Evolutionary conservation across 2,797 vertebrate genomes (phyloP), one percentile per base, ranked within the genome.

Genomic region (Rhyacichthys aspro): DNA sequence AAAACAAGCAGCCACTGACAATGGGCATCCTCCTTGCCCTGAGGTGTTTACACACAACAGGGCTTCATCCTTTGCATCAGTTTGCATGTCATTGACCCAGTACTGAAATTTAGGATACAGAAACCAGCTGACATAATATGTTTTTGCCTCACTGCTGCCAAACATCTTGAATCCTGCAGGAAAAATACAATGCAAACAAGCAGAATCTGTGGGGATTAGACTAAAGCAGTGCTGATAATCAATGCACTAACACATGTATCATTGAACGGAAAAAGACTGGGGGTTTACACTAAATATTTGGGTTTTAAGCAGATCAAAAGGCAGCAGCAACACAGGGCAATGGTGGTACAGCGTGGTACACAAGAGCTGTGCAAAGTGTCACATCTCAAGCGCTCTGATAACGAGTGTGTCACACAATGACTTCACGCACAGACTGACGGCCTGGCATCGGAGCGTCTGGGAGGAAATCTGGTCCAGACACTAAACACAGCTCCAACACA

Each of bases 181-280:
- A 58, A 65, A 70, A 9, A 64, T 17, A 33, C 45, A 16, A 38
- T 14, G 32, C 11, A 36, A 49, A 53, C 18, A 36, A 23, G 44
- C 38, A 43, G 63, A 77, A 71, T 66, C 77, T 78, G 70, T 1
- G 49, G 53, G 78, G 81, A 83, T 86, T 81, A 83, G 12, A 52
- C 18, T 57, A 46, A 76, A 60, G 60, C 72, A 68, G 18, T 1
- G 33, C 23, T 49, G 70, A 75, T 46, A 52, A 64, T 72, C 41
- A 58, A 68, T 63, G 42, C 19, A 43, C 65, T 14, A 45, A 23
- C 17, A 39, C 49, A 68, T 58, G 63, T 12, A 70, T 49, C n/a
- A n/a, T n/a, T n/a, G n/a, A n/a, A n/a, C n/a, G n/a, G n/a, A n/a
- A n/a, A n/a, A n/a, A n/a, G n/a, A 19, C 17, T 18, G n/a, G 0